Base-by-base conservation (phyloP, 2,888 invertebrate species). In the Geotrupes spiniger region DNA sequence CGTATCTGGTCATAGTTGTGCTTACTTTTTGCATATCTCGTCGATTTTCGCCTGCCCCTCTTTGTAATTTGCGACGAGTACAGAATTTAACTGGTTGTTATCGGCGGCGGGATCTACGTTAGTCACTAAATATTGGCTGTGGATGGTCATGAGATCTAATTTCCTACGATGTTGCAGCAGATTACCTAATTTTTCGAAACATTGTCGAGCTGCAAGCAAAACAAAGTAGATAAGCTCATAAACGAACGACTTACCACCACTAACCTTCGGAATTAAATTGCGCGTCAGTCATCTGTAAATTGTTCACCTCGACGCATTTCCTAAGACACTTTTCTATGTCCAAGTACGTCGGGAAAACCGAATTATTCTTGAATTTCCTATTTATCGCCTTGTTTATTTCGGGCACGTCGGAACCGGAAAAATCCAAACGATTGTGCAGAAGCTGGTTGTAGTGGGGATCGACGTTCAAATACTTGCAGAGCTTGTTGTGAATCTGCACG, bases 141-240 rank as follows among this genome's bases (percentile, higher is more conserved):
- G 71, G 3, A 60, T 51, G 36, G 63, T 63, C 29, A 65, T 66
- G 37, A 70, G 51, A 44, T 70, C 70, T 15, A 60, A 54, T 48
- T 64, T 61, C 8, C 71, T 52, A 37, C 66, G 54, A 36, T 53
- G 61, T 52, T 70, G 69, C 17, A 70, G 40, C 12, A 67, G 55
- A 42, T 61, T 60, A 1, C 69, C 71, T 33, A 71, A 54, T 40
- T 63, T 60, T 54, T 63, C 60, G 45, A 71, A 70, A 53, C 68
- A 69, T 16, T 52, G 57, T 36, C 45, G 46, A 41, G 51, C 64
- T 64, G 16, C 4, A 49, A 39, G 11, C 9, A 14, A 33, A 6
- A 21, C 12, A 33, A 16, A 11, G 12, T 29, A 12, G 53, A 53
- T 46, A 4, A 15, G 9, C 16, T 1, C n/a, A n/a, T n/a, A 21